Evolutionary conservation across 1,140 invertebrate genomes (phyloP).

Genomic region (Zaprionus vittiger): DNA sequence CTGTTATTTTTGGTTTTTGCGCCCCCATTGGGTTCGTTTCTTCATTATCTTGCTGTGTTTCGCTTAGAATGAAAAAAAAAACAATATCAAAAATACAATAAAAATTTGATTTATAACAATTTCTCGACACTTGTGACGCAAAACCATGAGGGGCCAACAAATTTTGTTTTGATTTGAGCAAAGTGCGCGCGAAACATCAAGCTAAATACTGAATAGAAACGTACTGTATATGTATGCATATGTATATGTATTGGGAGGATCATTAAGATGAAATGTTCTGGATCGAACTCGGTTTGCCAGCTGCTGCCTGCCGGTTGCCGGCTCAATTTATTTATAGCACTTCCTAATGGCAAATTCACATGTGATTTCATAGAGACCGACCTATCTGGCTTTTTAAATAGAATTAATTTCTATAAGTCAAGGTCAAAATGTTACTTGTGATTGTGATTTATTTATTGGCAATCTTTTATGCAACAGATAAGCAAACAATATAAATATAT

Average conservation of each 20-base stretch:
- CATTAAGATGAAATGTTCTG: conserved; percentile 16
- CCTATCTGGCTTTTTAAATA: neutral
- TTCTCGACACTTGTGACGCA: conserved; percentile 24
- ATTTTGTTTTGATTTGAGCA: conserved; percentile 21
- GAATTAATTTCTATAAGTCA: neutral
- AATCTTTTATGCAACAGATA: neutral
- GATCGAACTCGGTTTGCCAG: neutral
- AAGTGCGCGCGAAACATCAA: conserved; percentile 10
- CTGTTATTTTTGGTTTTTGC: conserved; percentile 8
- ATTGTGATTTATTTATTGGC: neutral
- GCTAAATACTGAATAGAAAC: neutral
- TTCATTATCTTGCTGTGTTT: conserved; percentile 18
- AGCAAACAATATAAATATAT: neutral
- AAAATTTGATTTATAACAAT: conserved; percentile 18
- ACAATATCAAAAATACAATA: conserved; percentile 1
- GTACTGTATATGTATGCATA: neutral
- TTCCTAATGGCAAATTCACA: neutral
- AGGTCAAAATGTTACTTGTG: neutral
- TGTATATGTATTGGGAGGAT: neutral
- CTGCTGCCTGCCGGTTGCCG: neutral
- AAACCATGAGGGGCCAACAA: neutral
- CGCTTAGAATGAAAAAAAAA: neutral
- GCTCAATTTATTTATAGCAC: conserved; percentile 23
- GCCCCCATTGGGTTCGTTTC: neutral
- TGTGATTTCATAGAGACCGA: neutral